Evolutionary conservation across 2,797 vertebrate genomes (phyloP).

Genomic region (Oceanodroma leucorhoa): DNA sequence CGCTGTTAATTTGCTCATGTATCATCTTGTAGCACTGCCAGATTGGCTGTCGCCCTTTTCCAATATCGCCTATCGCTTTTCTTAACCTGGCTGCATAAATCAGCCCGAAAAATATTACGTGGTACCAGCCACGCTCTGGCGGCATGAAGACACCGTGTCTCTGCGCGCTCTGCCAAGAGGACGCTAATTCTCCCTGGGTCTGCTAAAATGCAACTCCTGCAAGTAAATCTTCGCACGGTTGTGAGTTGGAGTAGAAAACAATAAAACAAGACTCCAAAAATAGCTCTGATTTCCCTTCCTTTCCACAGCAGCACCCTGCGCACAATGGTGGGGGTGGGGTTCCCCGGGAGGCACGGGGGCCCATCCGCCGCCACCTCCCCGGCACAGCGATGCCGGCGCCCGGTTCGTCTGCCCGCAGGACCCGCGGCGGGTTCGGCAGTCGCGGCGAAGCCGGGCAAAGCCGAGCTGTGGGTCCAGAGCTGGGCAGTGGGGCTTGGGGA

Average conservation of each 20-base stretch:
- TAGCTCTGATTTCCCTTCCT: neutral
- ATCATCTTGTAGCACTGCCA: neutral
- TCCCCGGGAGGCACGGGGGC: neutral
- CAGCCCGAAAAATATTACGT: rapidly evolving
- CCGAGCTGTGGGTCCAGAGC: neutral
- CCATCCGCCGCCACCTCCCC: neutral
- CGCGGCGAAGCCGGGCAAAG: too few species aligned
- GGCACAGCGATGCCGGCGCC: rapidly evolving
- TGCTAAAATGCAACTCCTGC: neutral
- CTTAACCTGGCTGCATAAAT: neutral
- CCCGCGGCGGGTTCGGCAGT: rapidly evolving
- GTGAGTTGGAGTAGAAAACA: neutral
- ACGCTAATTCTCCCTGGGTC: rapidly evolving
- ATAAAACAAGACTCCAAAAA: constrained; percentile 18
- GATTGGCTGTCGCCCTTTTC: neutral
- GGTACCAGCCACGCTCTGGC: neutral
- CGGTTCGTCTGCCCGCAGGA: rapidly evolving
- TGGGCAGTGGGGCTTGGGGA: neutral
- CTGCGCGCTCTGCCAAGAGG: neutral
- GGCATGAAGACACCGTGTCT: neutral
- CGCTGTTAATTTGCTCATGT: rapidly evolving
- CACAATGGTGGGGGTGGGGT: neutral
- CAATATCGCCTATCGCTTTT: rapidly evolving
- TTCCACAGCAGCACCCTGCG: neutral
- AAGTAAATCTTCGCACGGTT: neutral